A percentile compares a stretch with the other conserved stretches of the same genome.
Conservation (phyloP, 2,888 invertebrate genomes). For the Diploptera punctata region DNA sequence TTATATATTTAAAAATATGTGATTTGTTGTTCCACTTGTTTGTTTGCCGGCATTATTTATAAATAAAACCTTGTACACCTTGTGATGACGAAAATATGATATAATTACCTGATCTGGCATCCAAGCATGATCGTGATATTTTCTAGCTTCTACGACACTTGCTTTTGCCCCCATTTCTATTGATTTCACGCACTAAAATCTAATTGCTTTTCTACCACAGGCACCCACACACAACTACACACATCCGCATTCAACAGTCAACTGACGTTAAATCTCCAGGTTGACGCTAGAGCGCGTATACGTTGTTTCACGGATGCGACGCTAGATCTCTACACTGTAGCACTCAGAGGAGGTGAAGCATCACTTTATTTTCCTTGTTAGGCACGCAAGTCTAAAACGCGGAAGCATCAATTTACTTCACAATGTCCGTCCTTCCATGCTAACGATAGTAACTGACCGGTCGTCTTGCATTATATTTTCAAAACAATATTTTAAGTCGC, state of each 20-base stretch:
- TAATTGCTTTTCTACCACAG: background rate
- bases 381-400: background rate
- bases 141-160: conserved; percentile 77
- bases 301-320: background rate
- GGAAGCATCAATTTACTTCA: too few species aligned
- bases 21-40: too few species aligned
- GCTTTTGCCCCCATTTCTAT: conserved; percentile 81
- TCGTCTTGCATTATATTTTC: too few species aligned
- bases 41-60: too few species aligned
- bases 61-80: too few species aligned
- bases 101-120: conserved; percentile 51
- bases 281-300: conserved; percentile 12
- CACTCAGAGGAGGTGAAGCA: background rate
- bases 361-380: background rate
- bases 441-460: too few species aligned
- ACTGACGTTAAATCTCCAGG: conserved; percentile 13
- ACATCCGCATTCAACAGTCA: conserved; percentile 19
- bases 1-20: too few species aligned
- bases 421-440: too few species aligned
- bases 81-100: background rate
- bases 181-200: conserved; percentile 12
- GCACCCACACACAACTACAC: background rate
- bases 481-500: too few species aligned
- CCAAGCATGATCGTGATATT: conserved; percentile 83
- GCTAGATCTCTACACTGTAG: conserved; percentile 8